phyloP scores from a whole-genome alignment of 2,888 invertebrate genomes.

The Noctua janthe region DNA sequence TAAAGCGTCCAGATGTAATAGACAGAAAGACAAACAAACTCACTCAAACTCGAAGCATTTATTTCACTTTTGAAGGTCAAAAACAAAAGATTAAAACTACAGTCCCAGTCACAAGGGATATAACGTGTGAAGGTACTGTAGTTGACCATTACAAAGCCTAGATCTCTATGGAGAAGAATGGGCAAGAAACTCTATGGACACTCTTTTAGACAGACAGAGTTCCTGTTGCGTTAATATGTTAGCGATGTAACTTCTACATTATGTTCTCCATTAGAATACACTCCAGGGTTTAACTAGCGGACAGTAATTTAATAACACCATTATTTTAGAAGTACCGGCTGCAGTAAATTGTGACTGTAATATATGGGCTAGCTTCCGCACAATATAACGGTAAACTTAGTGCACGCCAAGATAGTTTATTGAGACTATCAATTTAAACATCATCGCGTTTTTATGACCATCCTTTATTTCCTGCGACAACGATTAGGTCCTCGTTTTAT shows the following conservation, averaged over 20 bases:
- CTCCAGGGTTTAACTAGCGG: background rate
- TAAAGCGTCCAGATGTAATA: background rate
- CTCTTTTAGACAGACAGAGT: too few species aligned
- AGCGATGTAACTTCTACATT: background rate
- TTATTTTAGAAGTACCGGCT: background rate
- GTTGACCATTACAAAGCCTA: too few species aligned
- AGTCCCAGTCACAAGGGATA: too few species aligned
- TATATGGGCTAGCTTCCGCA: background rate
- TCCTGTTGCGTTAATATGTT: background rate
- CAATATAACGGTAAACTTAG: slow-evolving; percentile 6
- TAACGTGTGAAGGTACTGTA: too few species aligned
- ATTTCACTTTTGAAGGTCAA: too few species aligned
- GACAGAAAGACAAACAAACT: background rate
- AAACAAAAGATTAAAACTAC: too few species aligned
- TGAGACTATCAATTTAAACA: slow-evolving; percentile 11
- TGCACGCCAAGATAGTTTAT: background rate
- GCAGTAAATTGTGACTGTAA: slow-evolving; percentile 1
- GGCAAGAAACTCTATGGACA: too few species aligned
- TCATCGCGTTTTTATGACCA: background rate
- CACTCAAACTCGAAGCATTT: too few species aligned
- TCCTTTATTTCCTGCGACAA: background rate
- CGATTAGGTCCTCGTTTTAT: background rate
- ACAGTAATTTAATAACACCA: slow-evolving; percentile 16
- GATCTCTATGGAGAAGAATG: too few species aligned
- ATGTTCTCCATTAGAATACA: background rate